Evolutionary conservation across 2,888 invertebrate genomes (phyloP).

Genomic region (Chorisops tibialis): DNA sequence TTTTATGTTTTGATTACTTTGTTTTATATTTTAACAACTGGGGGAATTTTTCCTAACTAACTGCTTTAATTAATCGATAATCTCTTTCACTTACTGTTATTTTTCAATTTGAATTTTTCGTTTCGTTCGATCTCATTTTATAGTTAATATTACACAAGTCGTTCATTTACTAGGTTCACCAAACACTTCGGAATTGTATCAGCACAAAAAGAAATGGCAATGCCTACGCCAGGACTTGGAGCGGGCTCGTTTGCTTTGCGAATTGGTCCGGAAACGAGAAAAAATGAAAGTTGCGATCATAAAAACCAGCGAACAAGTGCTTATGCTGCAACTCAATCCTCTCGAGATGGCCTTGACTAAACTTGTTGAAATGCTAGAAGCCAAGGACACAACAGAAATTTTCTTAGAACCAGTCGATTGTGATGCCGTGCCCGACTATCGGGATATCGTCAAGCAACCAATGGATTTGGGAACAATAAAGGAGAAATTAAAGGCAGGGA

Average conservation of each 20-base stretch:
- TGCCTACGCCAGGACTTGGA: slow-evolving; percentile 91
- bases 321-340: slow-evolving; percentile 78
- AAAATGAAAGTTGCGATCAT: slow-evolving; percentile 86
- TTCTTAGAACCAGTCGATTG: slow-evolving; percentile 91
- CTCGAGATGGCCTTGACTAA: slow-evolving; percentile 74
- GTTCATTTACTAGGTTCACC: slow-evolving; percentile 49
- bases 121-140: too few species aligned
- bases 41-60: too few species aligned
- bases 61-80: too few species aligned
- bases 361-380: slow-evolving; percentile 71
- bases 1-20: too few species aligned
- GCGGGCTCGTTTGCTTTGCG: slow-evolving; percentile 84
- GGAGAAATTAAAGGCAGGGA: slow-evolving; percentile 64
- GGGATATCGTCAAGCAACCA: slow-evolving; percentile 75
- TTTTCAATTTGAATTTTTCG: too few species aligned
- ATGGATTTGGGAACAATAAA: slow-evolving; percentile 92
- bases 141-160: too few species aligned
- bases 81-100: too few species aligned
- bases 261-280: slow-evolving; percentile 92
- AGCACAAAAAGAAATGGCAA: slow-evolving; percentile 91
- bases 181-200: slow-evolving; percentile 72
- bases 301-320: slow-evolving; percentile 74
- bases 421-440: slow-evolving; percentile 86
- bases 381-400: slow-evolving; percentile 79
- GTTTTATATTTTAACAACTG: too few species aligned